Base-by-base conservation (phyloP, 2,113 vertebrate species). In the Hippocampus comes region DNA sequence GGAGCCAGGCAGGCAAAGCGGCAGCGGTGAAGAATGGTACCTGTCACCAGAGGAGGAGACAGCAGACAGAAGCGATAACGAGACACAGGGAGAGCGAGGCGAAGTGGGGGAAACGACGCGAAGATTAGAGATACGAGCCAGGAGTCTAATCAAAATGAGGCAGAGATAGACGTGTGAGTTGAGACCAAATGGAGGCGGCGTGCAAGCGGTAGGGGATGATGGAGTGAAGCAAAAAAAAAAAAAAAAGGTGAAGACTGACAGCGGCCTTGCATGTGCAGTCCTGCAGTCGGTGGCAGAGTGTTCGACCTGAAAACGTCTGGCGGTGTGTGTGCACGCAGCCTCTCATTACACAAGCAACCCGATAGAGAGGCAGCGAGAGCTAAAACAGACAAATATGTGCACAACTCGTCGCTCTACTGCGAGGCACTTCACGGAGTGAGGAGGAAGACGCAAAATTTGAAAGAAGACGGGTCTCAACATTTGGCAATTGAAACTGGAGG, bases 21-120 rank as follows among this genome's bases (percentile, higher is more conserved):
- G 82, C 73, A 71, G 77, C 14, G 82, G 75, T 89, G 86, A 90
- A 80, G 84, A 86, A 88, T 89, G 75, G 83, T 78, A 81, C 82
- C 83, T 88, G 87, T 89, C 89, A 88, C 73, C 49, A 68, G 64
- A 78, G 79, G 78, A 80, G 79, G 72, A 84, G 82, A 85, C 73
- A 25, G 72, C 43, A 76, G 75, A 82, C 71, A 70, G 72, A 59
- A 66, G 84, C 4, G 80, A 85, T 87, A 87, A 86, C 72, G 25
- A 82, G 81, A 74, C 72, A 70, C 73, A 69, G 51, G 3, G 71
- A 78, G 57, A 7, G 69, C 71, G 75, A 64, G 51, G 25, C 60
- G 63, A 69, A 81, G 70, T 41, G 43, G 30, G 82, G 78, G 41
- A 60, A 71, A 70, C 34, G 57, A 77, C 78, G 68, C 75, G 67